Conservation (phyloP, 2,797 vertebrate genomes). For the Eutrigla gurnardus region DNA sequence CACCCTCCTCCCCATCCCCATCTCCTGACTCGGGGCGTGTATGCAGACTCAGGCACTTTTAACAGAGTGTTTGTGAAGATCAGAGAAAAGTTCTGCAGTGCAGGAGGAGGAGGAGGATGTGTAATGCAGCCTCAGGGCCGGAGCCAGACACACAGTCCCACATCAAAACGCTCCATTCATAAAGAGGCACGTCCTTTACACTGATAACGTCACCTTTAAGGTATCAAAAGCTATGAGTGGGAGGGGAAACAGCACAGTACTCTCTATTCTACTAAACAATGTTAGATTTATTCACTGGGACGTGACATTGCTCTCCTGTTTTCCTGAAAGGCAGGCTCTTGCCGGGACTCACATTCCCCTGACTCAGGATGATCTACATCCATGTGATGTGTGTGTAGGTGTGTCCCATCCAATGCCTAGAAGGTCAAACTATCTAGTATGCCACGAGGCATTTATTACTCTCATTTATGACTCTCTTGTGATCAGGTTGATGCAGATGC, state of each 20-base stretch:
- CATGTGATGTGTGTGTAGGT: background rate
- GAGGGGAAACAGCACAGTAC: background rate
- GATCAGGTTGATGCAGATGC: conserved; percentile 34
- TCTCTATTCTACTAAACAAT: background rate
- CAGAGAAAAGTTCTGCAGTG: conserved; percentile 87
- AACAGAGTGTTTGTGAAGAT: conserved; percentile 76
- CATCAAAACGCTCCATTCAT: conserved; percentile 46
- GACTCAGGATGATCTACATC: conserved; percentile 41
- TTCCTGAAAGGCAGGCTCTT: conserved; percentile 11
- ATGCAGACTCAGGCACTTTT: conserved; percentile 83
- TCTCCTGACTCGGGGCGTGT: conserved; percentile 68
- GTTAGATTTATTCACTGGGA: background rate
- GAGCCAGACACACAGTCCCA: conserved; percentile 25
- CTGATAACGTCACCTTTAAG: conserved; percentile 6
- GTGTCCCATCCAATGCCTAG: conserved; percentile 26
- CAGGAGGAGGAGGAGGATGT: conserved; percentile 72
- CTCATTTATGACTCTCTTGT: conserved; percentile 28
- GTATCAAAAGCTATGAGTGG: background rate
- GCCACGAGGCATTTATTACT: conserved; percentile 8
- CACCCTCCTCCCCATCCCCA: conserved; percentile 48
- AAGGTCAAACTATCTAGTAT: conserved; percentile 54
- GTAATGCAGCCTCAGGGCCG: conserved; percentile 48
- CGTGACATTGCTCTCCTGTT: conserved; percentile 9
- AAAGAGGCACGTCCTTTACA: conserved; percentile 22
- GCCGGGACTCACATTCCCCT: conserved; percentile 51